These are phyloP conservation scores for Apodemia duryi DNA, from an alignment of 2,888 invertebrate species.

Conservation along the genomic window DNA sequence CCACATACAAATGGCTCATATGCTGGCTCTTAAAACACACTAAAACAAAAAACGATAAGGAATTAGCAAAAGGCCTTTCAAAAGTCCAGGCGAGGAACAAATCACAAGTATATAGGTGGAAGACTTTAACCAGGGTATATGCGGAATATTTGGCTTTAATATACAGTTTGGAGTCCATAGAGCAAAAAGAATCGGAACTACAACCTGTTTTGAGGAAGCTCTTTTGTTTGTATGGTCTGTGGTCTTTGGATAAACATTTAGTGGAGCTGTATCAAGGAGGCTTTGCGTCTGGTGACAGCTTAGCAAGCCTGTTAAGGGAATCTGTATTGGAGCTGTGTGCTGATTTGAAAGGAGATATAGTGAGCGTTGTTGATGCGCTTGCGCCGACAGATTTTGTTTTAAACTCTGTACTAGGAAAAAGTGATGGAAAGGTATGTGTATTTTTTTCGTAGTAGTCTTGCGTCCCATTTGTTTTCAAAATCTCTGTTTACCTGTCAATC, in stretches of 20 bases:
- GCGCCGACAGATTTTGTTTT: slow-evolving; percentile 94
- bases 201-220: slow-evolving; percentile 71
- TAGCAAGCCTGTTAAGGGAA: slow-evolving; percentile 82
- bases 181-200: slow-evolving; percentile 52
- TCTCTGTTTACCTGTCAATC: no score
- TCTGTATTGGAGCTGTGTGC: slow-evolving; percentile 84
- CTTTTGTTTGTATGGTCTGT: slow-evolving; percentile 59
- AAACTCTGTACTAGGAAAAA: slow-evolving; percentile 90
- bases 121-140: slow-evolving; percentile 86
- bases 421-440: slow-evolving; percentile 86
- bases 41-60: slow-evolving; percentile 77
- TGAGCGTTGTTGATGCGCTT: slow-evolving; percentile 89
- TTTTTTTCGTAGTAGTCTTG: neutral
- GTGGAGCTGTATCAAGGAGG: slow-evolving; percentile 86
- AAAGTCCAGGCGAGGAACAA: slow-evolving; percentile 88
- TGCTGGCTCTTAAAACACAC: slow-evolving; percentile 88
- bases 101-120: slow-evolving; percentile 89
- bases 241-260: slow-evolving; percentile 83
- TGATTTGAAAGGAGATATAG: slow-evolving; percentile 85
- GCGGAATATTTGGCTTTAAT: slow-evolving; percentile 84
- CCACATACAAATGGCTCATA: slow-evolving; percentile 90
- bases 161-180: slow-evolving; percentile 71
- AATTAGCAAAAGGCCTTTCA: slow-evolving; percentile 78
- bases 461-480: no score
- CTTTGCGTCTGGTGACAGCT: slow-evolving; percentile 70